Base-by-base conservation (phyloP, 2,797 vertebrate genomes). In the Syndactyla subalaris region DNA sequence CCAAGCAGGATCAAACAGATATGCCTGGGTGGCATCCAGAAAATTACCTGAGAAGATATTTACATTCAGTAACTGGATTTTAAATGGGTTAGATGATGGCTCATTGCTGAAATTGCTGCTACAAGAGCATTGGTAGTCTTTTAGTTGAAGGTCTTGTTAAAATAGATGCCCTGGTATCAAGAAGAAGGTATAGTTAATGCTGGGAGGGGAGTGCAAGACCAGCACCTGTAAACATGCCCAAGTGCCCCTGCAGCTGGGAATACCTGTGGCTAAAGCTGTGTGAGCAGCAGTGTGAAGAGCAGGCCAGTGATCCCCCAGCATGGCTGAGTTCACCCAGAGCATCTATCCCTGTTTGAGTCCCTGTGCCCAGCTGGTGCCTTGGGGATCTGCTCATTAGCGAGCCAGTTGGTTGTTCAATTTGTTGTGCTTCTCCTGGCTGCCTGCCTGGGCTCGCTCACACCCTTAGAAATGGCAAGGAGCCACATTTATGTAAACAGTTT, bases 341-440 rank as follows among this genome's bases (percentile, higher is more conserved):
- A 30, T 55, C n/a, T 41, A 8, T 7, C 32, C 32, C 48, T 21
- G 12, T 6, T 20, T 48, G 18, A 6, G 45, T 27, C 5, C 11
- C 34, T 29, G 23, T 82, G 49, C 14, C 49, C 18, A 2, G 41
- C 10, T 36, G 55, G 36, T 54, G 48, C 30, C 34, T 19, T 0
- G 1, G 15, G 26, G 34, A 54, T 36, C 10, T 32, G 22, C 19
- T 0, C 1, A 5, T 19, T 8, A n/a, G 10, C 1, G 19, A n/a
- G 45, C 30, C 5, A 32, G 14, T 10, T 8, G 29, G 29, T 49
- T 20, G 6, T 77, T n/a, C 4, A 3, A 10, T 11, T 63, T 43
- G 57, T 34, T 65, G 49, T 38, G 71, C 36, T 66, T 15, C 29
- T 16, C 43, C 71, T 57, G 43, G 49, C 49, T 88, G 59, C 67